Conservation (phyloP, 2,113 vertebrate species). For the Cyphomyrus plagiostoma region DNA sequence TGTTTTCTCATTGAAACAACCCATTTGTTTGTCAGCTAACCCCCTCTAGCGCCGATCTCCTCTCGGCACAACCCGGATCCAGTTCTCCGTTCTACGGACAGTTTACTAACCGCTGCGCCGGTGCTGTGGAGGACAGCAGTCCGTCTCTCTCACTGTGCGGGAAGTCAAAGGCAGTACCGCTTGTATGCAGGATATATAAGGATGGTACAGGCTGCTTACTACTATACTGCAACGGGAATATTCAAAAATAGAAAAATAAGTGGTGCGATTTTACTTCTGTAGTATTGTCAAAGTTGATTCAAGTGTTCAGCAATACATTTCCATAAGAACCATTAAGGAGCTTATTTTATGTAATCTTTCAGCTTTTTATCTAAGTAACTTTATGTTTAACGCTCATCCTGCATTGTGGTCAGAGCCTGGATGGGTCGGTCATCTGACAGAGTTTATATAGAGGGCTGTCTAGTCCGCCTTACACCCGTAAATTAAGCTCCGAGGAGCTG, state of each 20-base stretch:
- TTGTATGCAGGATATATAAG: not conserved
- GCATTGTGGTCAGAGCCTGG: constrained; percentile 22
- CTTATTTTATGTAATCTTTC: not conserved
- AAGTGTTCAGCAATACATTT: not conserved
- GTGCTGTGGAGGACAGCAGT: constrained; percentile 26
- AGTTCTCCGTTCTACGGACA: not conserved
- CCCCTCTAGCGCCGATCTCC: constrained; percentile 76
- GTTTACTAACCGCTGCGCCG: constrained; percentile 36
- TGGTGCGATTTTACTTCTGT: not conserved
- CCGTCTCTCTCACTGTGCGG: not conserved
- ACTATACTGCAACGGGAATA: constrained; percentile 8
- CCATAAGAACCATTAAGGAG: not conserved
- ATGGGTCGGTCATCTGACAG: constrained; percentile 36
- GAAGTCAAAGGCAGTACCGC: not conserved
- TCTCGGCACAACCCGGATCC: constrained; percentile 46
- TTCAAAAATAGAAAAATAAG: not conserved
- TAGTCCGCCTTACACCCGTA: constrained; percentile 4
- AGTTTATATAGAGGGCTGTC: constrained; percentile 37
- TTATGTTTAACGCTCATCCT: not conserved
- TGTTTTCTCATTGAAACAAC: not conserved
- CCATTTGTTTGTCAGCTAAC: constrained; percentile 69
- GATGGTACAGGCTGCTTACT: not conserved
- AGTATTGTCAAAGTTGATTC: constrained; percentile 16
- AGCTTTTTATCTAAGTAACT: constrained; percentile 4
- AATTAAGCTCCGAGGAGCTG: not conserved